These are phyloP conservation scores for Platalea minor DNA, from an alignment of 2,797 vertebrate genomes.

Conservation along the genomic window DNA sequence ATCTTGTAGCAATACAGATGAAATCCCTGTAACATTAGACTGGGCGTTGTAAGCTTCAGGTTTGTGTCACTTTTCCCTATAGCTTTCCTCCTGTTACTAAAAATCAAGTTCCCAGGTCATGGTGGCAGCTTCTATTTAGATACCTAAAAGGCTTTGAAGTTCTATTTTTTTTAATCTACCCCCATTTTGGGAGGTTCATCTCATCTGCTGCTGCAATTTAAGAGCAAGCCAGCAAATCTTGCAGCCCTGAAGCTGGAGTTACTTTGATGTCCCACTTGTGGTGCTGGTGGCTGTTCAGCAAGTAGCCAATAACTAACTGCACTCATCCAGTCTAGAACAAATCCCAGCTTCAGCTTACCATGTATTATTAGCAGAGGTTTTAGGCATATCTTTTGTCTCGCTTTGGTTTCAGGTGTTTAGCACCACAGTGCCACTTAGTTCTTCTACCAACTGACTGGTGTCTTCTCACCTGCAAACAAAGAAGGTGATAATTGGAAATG, in stretches of 20 bases:
- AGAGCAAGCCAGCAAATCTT: not conserved
- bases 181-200: not conserved
- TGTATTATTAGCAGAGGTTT: not conserved
- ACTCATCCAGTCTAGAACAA: not conserved
- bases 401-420: not conserved
- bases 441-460: not conserved
- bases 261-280: not conserved
- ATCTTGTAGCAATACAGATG: not conserved
- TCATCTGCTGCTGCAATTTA: not conserved
- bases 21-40: not conserved
- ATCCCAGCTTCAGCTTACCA: not conserved
- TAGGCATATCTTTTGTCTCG: not conserved
- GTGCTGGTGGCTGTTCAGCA: not conserved
- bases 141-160: not conserved
- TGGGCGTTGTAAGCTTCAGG: not conserved
- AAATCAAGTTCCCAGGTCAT: not conserved
- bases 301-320: not conserved
- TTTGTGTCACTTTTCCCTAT: not conserved
- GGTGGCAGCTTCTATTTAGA: not conserved
- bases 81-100: not conserved
- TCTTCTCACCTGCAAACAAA: slow-evolving; percentile 16
- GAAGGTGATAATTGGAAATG: slow-evolving; percentile 50
- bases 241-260: not conserved
- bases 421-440: not conserved
- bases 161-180: not conserved